Conservation (phyloP, 1,140 invertebrate species). For the Stegodyphus dumicola region DNA sequence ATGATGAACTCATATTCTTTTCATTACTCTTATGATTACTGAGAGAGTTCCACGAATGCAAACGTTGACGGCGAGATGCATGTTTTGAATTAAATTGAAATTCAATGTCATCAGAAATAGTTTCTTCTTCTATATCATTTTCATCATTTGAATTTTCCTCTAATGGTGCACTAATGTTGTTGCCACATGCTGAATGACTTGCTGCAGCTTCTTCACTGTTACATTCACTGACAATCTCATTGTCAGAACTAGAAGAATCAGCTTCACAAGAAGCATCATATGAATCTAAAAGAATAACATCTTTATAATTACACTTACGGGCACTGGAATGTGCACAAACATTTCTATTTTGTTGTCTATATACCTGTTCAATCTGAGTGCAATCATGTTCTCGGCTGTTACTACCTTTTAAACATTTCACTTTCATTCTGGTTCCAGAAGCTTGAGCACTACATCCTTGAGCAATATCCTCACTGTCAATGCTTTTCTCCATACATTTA, state of each 20-base stretch:
- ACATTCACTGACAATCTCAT: conserved; percentile 40
- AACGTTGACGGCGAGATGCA: conserved; percentile 41
- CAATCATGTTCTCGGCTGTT: conserved; percentile 29
- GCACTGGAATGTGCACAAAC: not conserved
- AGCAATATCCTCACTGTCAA: conserved; percentile 36
- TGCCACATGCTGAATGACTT: conserved; percentile 29
- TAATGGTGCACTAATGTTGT: conserved; percentile 66
- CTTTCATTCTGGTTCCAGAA: conserved; percentile 40
- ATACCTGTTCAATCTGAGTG: conserved; percentile 15
- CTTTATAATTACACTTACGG: conserved; percentile 35
- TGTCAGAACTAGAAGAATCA: conserved; percentile 60
- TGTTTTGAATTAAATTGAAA: conserved; percentile 71
- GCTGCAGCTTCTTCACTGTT: conserved; percentile 73
- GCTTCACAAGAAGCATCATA: conserved; percentile 62
- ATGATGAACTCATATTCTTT: not conserved
- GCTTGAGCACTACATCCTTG: too few species aligned
- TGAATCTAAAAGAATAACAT: conserved; percentile 40
- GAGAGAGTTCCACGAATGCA: conserved; percentile 52
- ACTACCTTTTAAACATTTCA: conserved; percentile 20
- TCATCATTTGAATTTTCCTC: conserved; percentile 77
- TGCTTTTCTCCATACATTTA: conserved; percentile 50
- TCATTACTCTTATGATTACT: conserved; percentile 35
- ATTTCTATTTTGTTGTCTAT: conserved; percentile 23
- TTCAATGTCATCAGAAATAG: conserved; percentile 82
- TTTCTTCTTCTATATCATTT: conserved; percentile 85